Conservation (phyloP, 1,140 invertebrate species). For the Macrobrachium rosenbergii region DNA sequence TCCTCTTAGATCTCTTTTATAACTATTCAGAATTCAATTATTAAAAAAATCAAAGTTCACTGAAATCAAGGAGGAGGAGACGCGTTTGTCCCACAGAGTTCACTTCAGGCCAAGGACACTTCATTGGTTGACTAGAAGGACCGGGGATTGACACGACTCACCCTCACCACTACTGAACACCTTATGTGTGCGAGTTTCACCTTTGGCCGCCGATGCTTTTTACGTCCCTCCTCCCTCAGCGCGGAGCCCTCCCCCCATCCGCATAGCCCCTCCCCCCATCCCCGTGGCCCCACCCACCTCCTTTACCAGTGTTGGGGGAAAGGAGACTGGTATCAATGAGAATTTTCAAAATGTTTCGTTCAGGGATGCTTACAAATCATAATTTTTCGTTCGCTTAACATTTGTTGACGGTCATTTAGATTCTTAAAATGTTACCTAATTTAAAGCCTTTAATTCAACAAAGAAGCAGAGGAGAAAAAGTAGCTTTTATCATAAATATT, state of each 20-base stretch:
- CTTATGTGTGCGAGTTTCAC: constrained; percentile 48
- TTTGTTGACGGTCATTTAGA: too few relatives aligned
- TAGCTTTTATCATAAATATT: background rate
- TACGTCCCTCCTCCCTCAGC: background rate
- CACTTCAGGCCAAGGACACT: constrained; percentile 33
- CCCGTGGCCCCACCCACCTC: too few relatives aligned
- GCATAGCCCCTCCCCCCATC: too few relatives aligned
- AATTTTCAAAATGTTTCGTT: too few relatives aligned
- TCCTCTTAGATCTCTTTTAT: too few relatives aligned
- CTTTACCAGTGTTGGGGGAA: too few relatives aligned
- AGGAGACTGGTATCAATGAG: too few relatives aligned
- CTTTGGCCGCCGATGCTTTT: constrained; percentile 8
- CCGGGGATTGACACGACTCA: constrained; percentile 30
- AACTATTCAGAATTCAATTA: background rate
- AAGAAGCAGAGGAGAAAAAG: background rate
- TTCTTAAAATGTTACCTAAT: too few relatives aligned
- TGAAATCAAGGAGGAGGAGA: constrained; percentile 2
- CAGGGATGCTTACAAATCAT: too few relatives aligned
- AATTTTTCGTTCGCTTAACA: too few relatives aligned
- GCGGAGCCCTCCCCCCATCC: background rate
- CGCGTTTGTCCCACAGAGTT: constrained; percentile 45
- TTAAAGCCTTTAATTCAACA: background rate
- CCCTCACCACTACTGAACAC: constrained; percentile 43
- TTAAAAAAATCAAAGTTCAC: too few relatives aligned
- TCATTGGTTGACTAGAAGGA: constrained; percentile 53